A percentile compares a stretch with the other conserved stretches of the same genome.
phyloP scores from a whole-genome alignment of 2,113 vertebrate genomes.

The Chrysochloris asiatica region DNA sequence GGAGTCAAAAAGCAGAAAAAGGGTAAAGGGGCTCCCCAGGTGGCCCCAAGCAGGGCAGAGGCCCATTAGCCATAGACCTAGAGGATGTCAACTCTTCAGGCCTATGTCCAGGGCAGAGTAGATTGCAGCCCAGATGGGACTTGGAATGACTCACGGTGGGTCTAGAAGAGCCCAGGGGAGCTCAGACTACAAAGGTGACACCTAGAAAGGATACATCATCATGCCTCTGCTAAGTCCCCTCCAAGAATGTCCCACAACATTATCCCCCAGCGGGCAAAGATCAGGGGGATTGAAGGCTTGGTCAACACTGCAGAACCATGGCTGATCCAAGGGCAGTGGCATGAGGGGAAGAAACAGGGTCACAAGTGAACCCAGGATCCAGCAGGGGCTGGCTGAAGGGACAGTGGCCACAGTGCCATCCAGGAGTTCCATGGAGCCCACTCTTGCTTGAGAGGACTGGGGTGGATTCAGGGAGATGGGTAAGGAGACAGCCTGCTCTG shows the following conservation, averaged over 20 bases:
- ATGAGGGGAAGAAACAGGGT: too few relatives aligned
- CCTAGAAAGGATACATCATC: background rate
- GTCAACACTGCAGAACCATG: background rate
- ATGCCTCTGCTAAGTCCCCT: background rate
- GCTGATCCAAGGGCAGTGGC: background rate
- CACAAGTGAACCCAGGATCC: too few relatives aligned
- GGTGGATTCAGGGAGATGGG: background rate
- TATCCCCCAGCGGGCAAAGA: background rate
- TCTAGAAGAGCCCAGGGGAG: background rate
- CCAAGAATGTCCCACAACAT: background rate
- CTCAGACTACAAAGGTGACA: background rate
- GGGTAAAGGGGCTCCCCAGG: background rate
- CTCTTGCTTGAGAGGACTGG: background rate
- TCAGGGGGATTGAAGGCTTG: background rate
- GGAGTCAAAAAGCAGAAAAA: background rate
- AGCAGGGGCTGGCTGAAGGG: background rate
- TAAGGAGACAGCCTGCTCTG: background rate
- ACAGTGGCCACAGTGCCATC: background rate
- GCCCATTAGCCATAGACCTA: background rate
- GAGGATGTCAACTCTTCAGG: accelerated
- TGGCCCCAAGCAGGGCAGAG: background rate
- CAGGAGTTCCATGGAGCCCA: background rate
- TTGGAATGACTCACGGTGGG: background rate
- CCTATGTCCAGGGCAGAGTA: background rate
- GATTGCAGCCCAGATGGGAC: background rate